Percentiles rank a stretch among this genome's conserved stretches.
Evolutionary conservation across 2,113 vertebrate species (phyloP).

Genomic region (Psettodes erumei): DNA sequence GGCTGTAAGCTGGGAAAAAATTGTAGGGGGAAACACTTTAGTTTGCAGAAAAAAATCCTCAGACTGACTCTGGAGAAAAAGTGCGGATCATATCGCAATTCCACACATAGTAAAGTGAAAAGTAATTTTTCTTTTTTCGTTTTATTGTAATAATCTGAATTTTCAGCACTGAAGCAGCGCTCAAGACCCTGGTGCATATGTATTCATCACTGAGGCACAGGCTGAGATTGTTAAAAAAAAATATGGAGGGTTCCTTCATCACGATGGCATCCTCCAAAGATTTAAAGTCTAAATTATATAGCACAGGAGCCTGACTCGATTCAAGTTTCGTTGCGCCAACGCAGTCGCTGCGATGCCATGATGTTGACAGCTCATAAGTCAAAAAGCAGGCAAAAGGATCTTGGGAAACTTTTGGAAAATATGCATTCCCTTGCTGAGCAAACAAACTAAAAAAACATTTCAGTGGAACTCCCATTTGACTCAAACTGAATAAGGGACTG

Average conservation of each 20-base stretch:
- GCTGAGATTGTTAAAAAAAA: constrained; percentile 14
- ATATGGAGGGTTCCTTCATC: constrained; percentile 5
- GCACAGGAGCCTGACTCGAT: background rate
- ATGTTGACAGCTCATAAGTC: constrained; percentile 19
- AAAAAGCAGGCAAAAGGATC: background rate
- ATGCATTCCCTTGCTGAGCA: background rate
- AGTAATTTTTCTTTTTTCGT: background rate
- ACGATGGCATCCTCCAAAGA: background rate
- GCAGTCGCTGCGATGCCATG: background rate
- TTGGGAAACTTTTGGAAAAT: background rate
- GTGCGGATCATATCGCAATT: background rate
- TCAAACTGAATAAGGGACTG: background rate
- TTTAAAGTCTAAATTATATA: constrained; percentile 22
- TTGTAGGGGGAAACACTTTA: constrained; percentile 2
- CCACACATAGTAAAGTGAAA: background rate
- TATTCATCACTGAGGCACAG: background rate
- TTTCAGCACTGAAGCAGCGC: too few species aligned
- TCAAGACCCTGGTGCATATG: constrained; percentile 6
- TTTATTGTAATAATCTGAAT: background rate
- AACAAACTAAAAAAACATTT: background rate
- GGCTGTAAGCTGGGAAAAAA: constrained; percentile 49
- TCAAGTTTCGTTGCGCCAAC: constrained; percentile 15
- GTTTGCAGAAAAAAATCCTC: background rate
- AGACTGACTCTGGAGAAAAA: background rate
- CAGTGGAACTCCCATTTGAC: background rate